Evolutionary conservation across 2,888 invertebrate genomes (phyloP).

Genomic region (Lasioglossum vierecki): DNA sequence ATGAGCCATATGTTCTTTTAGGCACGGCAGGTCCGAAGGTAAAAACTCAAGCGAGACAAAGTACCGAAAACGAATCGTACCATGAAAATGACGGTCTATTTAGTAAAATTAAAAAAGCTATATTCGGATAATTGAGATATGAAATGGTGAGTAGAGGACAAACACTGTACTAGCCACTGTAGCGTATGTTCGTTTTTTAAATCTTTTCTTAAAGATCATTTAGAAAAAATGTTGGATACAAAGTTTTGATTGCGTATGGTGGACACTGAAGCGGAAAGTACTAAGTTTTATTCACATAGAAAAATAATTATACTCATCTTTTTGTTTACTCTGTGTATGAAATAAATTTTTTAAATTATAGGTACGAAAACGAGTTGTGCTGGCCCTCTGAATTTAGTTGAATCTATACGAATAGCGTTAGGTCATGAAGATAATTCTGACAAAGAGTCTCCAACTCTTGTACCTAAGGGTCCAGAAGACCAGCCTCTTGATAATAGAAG

Average conservation of each 20-base stretch:
- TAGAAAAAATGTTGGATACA: background rate
- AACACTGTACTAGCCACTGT: background rate
- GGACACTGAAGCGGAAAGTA: background rate
- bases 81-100: conserved; percentile 85
- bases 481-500: conserved; percentile 61
- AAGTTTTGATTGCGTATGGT: background rate
- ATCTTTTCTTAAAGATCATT: background rate
- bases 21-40: conserved; percentile 85
- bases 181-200: background rate
- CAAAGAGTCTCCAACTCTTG: conserved; percentile 8
- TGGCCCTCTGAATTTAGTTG: conserved; percentile 86
- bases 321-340: background rate
- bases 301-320: background rate
- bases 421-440: conserved; percentile 76
- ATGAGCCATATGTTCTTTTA: conserved; percentile 78
- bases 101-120: conserved; percentile 86
- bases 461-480: conserved; percentile 68
- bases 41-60: conserved; percentile 84
- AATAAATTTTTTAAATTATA: conserved; percentile 76
- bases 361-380: conserved; percentile 88
- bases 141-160: conserved; percentile 73
- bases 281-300: background rate
- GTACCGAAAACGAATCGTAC: conserved; percentile 74
- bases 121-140: conserved; percentile 85
- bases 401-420: conserved; percentile 87